Evolutionary conservation across 2,888 invertebrate species (phyloP).

Genomic region (Pachliopta kotzebuea): DNA sequence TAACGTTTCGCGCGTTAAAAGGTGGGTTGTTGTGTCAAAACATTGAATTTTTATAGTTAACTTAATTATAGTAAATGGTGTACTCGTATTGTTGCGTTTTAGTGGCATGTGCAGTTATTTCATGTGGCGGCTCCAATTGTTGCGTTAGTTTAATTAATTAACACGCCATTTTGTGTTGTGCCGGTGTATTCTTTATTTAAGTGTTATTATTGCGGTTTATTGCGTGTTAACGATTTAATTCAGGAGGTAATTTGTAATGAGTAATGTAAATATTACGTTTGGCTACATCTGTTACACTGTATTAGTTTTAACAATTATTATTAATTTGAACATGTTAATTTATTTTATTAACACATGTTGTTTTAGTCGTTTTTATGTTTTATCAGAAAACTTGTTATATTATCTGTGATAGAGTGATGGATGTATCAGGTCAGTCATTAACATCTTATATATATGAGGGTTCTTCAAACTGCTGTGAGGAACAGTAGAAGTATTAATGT

Average conservation of each 20-base stretch:
- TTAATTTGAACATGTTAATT: no score
- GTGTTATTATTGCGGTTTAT: conserved; percentile 15
- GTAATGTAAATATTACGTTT: conserved; percentile 2
- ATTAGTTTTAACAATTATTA: no score
- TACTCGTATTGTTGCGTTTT: conserved; percentile 56
- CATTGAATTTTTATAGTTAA: conserved; percentile 45
- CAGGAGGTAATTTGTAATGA: conserved; percentile 8
- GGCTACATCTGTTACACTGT: no score
- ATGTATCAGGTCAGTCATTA: no score
- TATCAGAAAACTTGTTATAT: no score
- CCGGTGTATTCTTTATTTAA: conserved; percentile 34
- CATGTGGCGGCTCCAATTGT: conserved; percentile 65
- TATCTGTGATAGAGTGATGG: no score
- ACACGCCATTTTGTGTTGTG: conserved; percentile 65
- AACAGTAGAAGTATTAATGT: no score
- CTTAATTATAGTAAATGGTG: conserved; percentile 61
- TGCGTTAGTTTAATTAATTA: conserved; percentile 56
- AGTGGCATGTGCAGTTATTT: conserved; percentile 73
- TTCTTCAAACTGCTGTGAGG: no score
- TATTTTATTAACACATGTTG: no score
- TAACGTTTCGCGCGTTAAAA: conserved; percentile 39
- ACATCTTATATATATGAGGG: no score
- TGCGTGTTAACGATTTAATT: conserved; percentile 25
- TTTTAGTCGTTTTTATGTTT: no score
- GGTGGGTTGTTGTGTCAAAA: conserved; percentile 67